phyloP scores from a whole-genome alignment of 2,888 invertebrate species.

The Cephus runcator region DNA sequence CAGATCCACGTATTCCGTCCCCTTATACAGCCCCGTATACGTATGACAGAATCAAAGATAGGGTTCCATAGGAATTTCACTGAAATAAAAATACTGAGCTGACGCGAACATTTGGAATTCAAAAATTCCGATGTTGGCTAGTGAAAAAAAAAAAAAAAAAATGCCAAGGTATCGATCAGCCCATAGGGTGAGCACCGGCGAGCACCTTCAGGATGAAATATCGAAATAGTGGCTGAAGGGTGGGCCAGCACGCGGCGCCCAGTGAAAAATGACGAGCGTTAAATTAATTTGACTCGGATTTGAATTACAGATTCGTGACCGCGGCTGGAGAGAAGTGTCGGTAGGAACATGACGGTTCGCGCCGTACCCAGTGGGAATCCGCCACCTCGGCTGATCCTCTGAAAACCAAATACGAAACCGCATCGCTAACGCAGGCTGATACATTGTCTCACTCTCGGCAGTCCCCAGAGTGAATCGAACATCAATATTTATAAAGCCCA shows the following conservation, averaged over 20 bases:
- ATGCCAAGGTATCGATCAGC: slow-evolving; percentile 19
- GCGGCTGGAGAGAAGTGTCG: slow-evolving; percentile 25
- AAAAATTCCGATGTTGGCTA: neutral
- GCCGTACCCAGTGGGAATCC: slow-evolving; percentile 32
- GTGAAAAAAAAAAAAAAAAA: slow-evolving; percentile 10
- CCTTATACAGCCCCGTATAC: neutral
- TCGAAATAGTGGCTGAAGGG: slow-evolving; percentile 25
- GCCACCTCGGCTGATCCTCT: slow-evolving; percentile 5
- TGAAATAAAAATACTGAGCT: neutral
- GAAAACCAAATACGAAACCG: slow-evolving; percentile 5
- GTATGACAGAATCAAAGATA: neutral
- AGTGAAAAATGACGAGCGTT: slow-evolving; percentile 55
- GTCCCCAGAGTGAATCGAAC: slow-evolving; percentile 10
- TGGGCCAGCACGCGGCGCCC: slow-evolving; percentile 28
- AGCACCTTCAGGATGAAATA: slow-evolving; percentile 36
- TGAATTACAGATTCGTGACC: slow-evolving; percentile 47
- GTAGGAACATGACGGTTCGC: slow-evolving; percentile 33
- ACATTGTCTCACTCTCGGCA: slow-evolving; percentile 7
- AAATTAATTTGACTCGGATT: slow-evolving; percentile 56
- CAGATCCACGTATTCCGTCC: neutral
- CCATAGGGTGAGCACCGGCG: neutral
- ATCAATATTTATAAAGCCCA: slow-evolving; percentile 44
- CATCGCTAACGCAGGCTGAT: neutral
- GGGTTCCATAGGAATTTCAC: neutral
- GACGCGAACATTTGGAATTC: neutral